These are phyloP conservation scores for Pristionchus entomophagus DNA, from an alignment of 2,888 invertebrate species.

Conservation along the genomic window DNA sequence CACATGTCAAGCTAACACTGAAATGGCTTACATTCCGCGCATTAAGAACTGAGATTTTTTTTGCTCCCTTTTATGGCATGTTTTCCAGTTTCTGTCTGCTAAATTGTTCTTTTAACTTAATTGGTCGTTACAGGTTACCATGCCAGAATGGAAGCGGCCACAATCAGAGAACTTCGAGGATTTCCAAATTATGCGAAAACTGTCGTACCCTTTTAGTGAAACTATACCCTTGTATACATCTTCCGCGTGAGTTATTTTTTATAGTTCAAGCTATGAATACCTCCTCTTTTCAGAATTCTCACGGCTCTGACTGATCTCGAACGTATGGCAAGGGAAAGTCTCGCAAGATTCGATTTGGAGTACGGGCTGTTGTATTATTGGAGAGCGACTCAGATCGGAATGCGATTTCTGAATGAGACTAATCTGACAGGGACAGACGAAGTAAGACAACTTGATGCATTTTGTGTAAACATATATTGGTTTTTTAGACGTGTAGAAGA, in stretches of 20 bases:
- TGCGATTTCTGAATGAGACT: not conserved
- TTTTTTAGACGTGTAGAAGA: not conserved
- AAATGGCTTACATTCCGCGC: no score
- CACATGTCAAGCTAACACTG: no score
- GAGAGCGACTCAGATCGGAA: not conserved
- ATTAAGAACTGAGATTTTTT: no score
- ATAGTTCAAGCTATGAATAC: not conserved
- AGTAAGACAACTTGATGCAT: not conserved
- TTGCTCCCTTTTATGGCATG: no score
- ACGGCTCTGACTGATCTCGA: not conserved
- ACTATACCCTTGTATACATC: not conserved
- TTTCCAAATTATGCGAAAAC: not conserved
- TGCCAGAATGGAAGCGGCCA: conserved; percentile 30
- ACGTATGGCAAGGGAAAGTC: not conserved
- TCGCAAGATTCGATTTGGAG: conserved; percentile 27
- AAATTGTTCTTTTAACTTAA: no score
- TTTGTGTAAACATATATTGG: not conserved
- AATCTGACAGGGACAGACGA: no score
- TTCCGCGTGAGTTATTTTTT: conserved; percentile 3
- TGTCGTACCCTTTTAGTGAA: not conserved
- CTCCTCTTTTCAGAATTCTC: not conserved
- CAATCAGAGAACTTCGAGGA: not conserved
- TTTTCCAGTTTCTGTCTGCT: no score
- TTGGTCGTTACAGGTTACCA: not conserved
- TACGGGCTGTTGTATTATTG: conserved; percentile 33